A percentile compares a stretch with the other conserved stretches of the same genome.
Evolutionary conservation across 1,140 invertebrate genomes (phyloP).

Genomic region (Diorhabda sublineata): DNA sequence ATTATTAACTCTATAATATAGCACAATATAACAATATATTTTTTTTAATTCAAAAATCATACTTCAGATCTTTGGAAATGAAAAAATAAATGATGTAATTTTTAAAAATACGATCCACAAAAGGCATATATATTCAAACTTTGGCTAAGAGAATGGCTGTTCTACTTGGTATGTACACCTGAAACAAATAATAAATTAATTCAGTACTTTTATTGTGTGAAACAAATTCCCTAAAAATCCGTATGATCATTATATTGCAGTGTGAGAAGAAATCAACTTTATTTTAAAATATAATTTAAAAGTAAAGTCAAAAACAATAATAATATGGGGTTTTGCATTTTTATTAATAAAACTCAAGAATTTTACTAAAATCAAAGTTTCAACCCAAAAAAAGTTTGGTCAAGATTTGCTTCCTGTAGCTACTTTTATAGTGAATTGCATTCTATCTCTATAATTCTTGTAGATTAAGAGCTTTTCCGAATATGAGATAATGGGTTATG

Average conservation of each 20-base stretch:
- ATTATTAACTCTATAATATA: not conserved
- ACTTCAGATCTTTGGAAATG: not conserved
- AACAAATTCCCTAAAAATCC: slow-evolving; percentile 24
- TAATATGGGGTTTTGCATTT: not conserved
- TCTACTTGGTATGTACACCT: slow-evolving; percentile 49
- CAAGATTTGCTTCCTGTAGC: too few relatives aligned
- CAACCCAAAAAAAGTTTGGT: too few relatives aligned
- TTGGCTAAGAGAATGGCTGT: slow-evolving; percentile 49
- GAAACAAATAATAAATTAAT: slow-evolving; percentile 42
- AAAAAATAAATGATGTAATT: not conserved
- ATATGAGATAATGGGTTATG: too few relatives aligned
- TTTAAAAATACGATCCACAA: not conserved
- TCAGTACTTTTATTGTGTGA: slow-evolving; percentile 31
- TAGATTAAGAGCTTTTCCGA: too few relatives aligned
- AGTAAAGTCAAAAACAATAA: not conserved
- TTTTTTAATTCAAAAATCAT: not conserved
- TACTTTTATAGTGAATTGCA: too few relatives aligned
- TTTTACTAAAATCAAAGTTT: too few relatives aligned
- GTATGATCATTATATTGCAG: not conserved
- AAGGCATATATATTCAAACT: slow-evolving; percentile 8
- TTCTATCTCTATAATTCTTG: too few relatives aligned
- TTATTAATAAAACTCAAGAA: not conserved
- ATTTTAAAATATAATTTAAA: slow-evolving; percentile 11
- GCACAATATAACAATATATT: not conserved
- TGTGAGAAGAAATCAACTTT: slow-evolving; percentile 1